Evolutionary conservation across 1,140 invertebrate genomes (phyloP), one percentile per base, ranked within the genome.

Genomic region (Diorhabda carinulata): DNA sequence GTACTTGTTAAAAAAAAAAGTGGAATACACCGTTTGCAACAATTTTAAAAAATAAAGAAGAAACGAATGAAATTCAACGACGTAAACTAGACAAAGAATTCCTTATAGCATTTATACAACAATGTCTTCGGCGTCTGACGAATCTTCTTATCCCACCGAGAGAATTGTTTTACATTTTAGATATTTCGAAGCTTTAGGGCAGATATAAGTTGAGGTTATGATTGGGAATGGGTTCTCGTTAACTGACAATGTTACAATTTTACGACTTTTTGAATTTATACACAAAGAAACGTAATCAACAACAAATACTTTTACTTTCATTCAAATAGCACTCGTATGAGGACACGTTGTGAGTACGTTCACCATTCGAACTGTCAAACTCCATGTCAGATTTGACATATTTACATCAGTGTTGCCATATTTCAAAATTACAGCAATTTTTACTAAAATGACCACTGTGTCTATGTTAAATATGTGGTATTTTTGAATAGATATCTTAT

Each of bases 131-230:
- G 47, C 47, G 47, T 52, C 47, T 6, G 47, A n/a, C 47, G 47
- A 52, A 52, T 52, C 47, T 52, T 52, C 47, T 52, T 52, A 52
- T 52, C n/a, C 47, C 47, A 52, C 47, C 6, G 47, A 52, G 47
- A 52, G 47, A 52, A 52, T 52, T 52, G 47, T 52, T 52, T 52
- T n/a, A n/a, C 47, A 52, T 52, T 52, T 52, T n/a, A n/a, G 47
- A n/a, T 52, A 52, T 52, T 52, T 52, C 6, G 6, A 52, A n/a
- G 47, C 47, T 52, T 52, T 52, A 52, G 47, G 47, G 47, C 47
- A 52, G 47, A 52, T 52, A 52, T 52, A 52, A 52, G 6, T 52
- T 52, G 47, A 52, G 47, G 47, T 52, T 52, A 52, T 52, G 47
- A 52, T 52, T n/a, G 47, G 47, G 3, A 52, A 52, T 52, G 47